phyloP scores from a whole-genome alignment of 2,888 invertebrate genomes.

The Scaptomyza tumidula region DNA sequence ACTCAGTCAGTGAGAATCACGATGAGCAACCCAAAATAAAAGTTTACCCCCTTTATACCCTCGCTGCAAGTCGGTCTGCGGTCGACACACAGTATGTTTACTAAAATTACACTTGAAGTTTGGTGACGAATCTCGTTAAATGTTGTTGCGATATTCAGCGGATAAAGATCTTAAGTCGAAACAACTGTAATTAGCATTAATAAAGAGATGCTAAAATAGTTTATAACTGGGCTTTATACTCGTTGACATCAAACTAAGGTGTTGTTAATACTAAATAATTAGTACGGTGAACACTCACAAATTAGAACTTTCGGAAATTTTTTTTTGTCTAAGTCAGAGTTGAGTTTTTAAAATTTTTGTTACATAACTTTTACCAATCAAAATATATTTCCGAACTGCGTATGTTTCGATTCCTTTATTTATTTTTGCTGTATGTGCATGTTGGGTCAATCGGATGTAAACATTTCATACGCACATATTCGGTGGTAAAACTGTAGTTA shows the following conservation, averaged over 20 bases:
- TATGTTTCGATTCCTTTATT: too few species aligned
- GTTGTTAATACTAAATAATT: neutral
- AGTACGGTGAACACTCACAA: too few species aligned
- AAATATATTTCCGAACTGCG: too few species aligned
- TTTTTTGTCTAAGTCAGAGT: too few species aligned
- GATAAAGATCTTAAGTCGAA: slow-evolving; percentile 51
- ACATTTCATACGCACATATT: too few species aligned
- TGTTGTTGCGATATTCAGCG: slow-evolving; percentile 46
- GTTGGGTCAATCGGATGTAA: too few species aligned
- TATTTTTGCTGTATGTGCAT: too few species aligned
- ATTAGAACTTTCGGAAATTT: too few species aligned
- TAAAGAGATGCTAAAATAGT: slow-evolving; percentile 31
- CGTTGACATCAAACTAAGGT: neutral
- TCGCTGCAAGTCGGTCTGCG: slow-evolving; percentile 8
- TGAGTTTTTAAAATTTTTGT: too few species aligned
- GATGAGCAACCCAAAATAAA: slow-evolving; percentile 18
- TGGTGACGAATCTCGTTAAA: slow-evolving; percentile 47
- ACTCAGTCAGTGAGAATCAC: neutral
- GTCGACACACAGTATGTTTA: slow-evolving; percentile 48
- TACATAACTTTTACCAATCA: too few species aligned
- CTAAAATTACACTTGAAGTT: slow-evolving; percentile 66
- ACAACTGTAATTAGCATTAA: slow-evolving; percentile 63
- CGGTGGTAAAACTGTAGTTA: too few species aligned
- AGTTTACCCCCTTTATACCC: slow-evolving; percentile 15
- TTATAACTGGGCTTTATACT: slow-evolving; percentile 1